Percentiles rank a stretch among this genome's conserved stretches.
Conservation (phyloP, 2,888 invertebrate genomes). For the Drosophila anomalata region DNA sequence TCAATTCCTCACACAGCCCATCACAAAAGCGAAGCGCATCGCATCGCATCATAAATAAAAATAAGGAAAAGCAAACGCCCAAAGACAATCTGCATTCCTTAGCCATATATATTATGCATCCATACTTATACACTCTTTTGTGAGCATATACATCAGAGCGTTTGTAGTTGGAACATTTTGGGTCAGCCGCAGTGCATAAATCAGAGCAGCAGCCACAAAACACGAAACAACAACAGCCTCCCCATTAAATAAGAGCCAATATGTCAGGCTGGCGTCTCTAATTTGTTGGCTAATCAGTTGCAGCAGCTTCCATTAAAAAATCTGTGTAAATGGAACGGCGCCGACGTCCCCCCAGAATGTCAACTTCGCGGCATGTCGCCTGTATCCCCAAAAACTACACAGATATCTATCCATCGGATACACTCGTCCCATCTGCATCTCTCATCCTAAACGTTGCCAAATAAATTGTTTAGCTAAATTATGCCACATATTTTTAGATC, state of each 20-base stretch:
- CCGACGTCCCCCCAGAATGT: conserved; percentile 27
- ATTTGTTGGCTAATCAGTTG: conserved; percentile 78
- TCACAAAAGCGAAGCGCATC: conserved; percentile 1
- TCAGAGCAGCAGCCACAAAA: conserved; percentile 50
- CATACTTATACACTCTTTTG: conserved; percentile 1
- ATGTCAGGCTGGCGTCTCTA: conserved; percentile 74
- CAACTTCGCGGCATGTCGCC: conserved; percentile 42
- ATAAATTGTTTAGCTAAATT: conserved; percentile 61
- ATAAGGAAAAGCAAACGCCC: conserved; percentile 22
- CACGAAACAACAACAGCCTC: conserved; percentile 14
- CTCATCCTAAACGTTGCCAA: conserved; percentile 31
- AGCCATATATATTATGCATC: background rate
- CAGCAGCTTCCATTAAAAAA: conserved; percentile 46
- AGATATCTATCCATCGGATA: conserved; percentile 7
- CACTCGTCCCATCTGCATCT: conserved; percentile 13
- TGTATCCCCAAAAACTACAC: conserved; percentile 7
- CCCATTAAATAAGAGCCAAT: conserved; percentile 65
- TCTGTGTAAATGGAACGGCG: conserved; percentile 67
- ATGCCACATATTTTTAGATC: conserved; percentile 70
- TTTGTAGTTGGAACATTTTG: conserved; percentile 48
- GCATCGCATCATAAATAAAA: conserved; percentile 21
- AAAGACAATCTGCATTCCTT: conserved; percentile 33
- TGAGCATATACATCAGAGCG: conserved; percentile 13
- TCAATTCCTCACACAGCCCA: conserved; percentile 24
- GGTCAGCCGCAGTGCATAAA: conserved; percentile 73